These are phyloP conservation scores for Drosophila kanapiae DNA, from an alignment of 1,140 invertebrate species.

Conservation along the genomic window DNA sequence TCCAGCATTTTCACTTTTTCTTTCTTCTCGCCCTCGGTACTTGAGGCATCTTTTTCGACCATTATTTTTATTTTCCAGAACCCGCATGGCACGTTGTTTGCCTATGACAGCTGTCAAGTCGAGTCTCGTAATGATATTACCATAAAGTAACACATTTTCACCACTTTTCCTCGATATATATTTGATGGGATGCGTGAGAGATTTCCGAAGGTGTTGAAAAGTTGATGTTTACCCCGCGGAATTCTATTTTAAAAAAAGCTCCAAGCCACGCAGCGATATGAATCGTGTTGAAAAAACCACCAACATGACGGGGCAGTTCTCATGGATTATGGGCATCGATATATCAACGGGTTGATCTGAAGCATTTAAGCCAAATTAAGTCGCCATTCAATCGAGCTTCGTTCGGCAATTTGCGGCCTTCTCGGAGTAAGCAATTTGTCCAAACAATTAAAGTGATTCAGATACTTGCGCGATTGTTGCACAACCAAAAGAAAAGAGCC, in stretches of 20 bases:
- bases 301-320: slow-evolving; percentile 61
- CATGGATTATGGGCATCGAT: slow-evolving; percentile 27
- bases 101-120: slow-evolving; percentile 70
- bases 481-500: slow-evolving; percentile 60
- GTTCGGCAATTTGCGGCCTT: slow-evolving; percentile 34
- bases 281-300: slow-evolving; percentile 31
- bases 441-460: slow-evolving; percentile 67
- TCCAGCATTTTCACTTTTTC: slow-evolving; percentile 62
- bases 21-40: slow-evolving; percentile 22
- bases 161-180: slow-evolving; percentile 15
- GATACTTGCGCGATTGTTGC: slow-evolving; percentile 59
- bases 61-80: slow-evolving; percentile 39
- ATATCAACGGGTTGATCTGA: slow-evolving; percentile 54
- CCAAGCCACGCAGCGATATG: slow-evolving; percentile 9
- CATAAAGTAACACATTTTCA: slow-evolving; percentile 56
- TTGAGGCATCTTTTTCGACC: slow-evolving; percentile 33
- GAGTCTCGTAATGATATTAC: slow-evolving; percentile 70
- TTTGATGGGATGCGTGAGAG: slow-evolving; percentile 61
- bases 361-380: slow-evolving; percentile 74
- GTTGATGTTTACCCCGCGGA: slow-evolving; percentile 15
- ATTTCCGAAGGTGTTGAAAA: slow-evolving; percentile 29
- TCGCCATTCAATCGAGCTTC: slow-evolving; percentile 56
- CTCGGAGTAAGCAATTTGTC: slow-evolving; percentile 31
- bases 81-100: slow-evolving; percentile 49
- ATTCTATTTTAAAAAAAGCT: slow-evolving; percentile 25